Evolutionary conservation across 1,140 invertebrate genomes (phyloP), one percentile per base, ranked within the genome.

Genomic region (Drosophila repleta): DNA sequence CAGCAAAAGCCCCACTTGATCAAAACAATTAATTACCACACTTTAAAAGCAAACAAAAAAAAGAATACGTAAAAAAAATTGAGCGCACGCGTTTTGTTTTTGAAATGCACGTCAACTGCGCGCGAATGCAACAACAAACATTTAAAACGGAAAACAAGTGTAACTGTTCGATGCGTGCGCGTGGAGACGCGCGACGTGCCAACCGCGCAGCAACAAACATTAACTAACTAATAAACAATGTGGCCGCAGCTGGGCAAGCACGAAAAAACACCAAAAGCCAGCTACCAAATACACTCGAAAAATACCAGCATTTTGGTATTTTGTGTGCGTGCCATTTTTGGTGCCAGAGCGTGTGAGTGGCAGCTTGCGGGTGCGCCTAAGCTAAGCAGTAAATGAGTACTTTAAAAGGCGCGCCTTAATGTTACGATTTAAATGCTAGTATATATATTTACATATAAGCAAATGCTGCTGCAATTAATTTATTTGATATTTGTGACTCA

Each of bases 181-280:
- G 39, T 45, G 1, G 2, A 58, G 8, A 72, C 29, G 45, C 58
- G 58, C 66, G 66, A 63, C 71, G 71, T 62, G 65, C 63, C 39
- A 62, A 68, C 64, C 64, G 65, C 70, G 65, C 70, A 73, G 43
- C 70, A 48, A 73, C 70, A 73, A 67, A 62, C 65, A 52, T 68
- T 61, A 43, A 71, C 68, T 71, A 58, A 35, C 53, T n/a, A 13
- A 35, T 46, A 46, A 45, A 45, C 37, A 58, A 45, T 71, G 68
- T 73, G 70, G 46, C 70, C 63, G 41, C 11, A 3, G 13, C 1
- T 0, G 0, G 1, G 3, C 8, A 20, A 7, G 8, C 6, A 17
- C 18, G 4, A 39, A 64, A 58, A 58, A 37, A 15, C 20, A 5
- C 20, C 17, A 63, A 20, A 13, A 5, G 1, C 10, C 17, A 13